A percentile compares a stretch with the other conserved stretches of the same genome.
phyloP scores from a whole-genome alignment of 1,140 invertebrate genomes.

The Cyphomyrmex costatus region DNA sequence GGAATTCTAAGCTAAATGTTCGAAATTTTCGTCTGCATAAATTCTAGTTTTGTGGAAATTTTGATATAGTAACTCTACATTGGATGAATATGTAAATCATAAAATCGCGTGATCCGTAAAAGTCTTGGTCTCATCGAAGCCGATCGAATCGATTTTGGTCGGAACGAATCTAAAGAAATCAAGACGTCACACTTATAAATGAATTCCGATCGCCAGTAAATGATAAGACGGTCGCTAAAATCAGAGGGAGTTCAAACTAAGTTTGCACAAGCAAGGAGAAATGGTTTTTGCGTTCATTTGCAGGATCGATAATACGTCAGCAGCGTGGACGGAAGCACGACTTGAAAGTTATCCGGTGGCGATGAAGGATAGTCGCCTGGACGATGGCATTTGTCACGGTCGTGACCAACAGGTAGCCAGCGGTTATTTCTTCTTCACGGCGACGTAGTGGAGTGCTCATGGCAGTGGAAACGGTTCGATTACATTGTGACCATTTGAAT shows the following conservation, averaged over 20 bases:
- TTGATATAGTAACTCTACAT: background rate
- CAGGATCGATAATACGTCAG: conserved; percentile 31
- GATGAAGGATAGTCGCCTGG: conserved; percentile 38
- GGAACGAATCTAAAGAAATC: background rate
- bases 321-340: conserved; percentile 18
- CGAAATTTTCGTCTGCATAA: too few relatives aligned
- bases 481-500: conserved; percentile 66
- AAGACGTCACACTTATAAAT: background rate
- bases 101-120: background rate
- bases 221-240: background rate
- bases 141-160: too few relatives aligned
- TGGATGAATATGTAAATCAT: background rate
- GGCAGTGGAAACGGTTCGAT: conserved; percentile 59
- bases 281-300: conserved; percentile 41
- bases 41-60: too few relatives aligned
- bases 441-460: conserved; percentile 14
- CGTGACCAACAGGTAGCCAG: conserved; percentile 61
- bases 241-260: background rate
- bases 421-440: conserved; percentile 50
- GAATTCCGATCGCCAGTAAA: conserved; percentile 2
- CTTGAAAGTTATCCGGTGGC: conserved; percentile 53
- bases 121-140: too few relatives aligned
- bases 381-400: conserved; percentile 55
- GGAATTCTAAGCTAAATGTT: too few relatives aligned
- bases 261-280: background rate